A percentile compares a stretch with the other conserved stretches of the same genome.
phyloP scores from a whole-genome alignment of 2,113 vertebrate genomes.

The Callorhinus ursinus region DNA sequence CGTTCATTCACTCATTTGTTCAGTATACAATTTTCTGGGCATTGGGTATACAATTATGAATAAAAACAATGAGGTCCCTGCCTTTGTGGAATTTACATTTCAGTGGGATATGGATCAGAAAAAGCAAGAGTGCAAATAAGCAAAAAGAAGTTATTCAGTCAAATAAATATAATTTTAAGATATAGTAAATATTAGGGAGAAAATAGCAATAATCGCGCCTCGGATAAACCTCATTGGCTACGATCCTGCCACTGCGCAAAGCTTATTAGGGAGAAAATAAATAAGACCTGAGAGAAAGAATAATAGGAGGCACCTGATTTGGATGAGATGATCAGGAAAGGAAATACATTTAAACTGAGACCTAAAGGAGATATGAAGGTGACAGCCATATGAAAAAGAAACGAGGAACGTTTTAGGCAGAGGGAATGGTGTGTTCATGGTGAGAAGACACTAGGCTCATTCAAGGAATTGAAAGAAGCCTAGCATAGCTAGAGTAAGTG shows the following conservation, averaged over 20 bases:
- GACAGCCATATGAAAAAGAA: neutral
- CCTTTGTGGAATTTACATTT: slow-evolving; percentile 15
- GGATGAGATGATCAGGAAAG: neutral
- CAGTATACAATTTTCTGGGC: neutral
- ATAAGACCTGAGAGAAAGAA: neutral
- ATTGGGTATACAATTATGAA: neutral
- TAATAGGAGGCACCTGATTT: neutral
- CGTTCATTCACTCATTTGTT: neutral
- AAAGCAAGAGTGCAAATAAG: slow-evolving; percentile 4
- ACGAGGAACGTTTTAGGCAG: neutral
- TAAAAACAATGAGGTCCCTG: neutral
- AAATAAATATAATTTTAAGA: slow-evolving; percentile 35
- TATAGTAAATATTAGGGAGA: neutral
- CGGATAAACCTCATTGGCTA: no score
- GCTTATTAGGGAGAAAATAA: slow-evolving; percentile 2
- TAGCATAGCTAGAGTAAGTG: neutral
- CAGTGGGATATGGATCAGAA: neutral
- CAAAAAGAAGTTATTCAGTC: neutral
- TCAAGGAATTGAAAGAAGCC: neutral
- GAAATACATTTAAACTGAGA: slow-evolving; percentile 17
- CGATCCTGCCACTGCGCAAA: no score
- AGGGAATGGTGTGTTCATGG: neutral
- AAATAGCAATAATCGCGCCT: no score
- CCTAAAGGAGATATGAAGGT: neutral
- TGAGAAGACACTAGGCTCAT: neutral